Evolutionary conservation across 2,113 vertebrate genomes (phyloP), one percentile per base, ranked within the genome.

Genomic region (Limnothrissa miodon): DNA sequence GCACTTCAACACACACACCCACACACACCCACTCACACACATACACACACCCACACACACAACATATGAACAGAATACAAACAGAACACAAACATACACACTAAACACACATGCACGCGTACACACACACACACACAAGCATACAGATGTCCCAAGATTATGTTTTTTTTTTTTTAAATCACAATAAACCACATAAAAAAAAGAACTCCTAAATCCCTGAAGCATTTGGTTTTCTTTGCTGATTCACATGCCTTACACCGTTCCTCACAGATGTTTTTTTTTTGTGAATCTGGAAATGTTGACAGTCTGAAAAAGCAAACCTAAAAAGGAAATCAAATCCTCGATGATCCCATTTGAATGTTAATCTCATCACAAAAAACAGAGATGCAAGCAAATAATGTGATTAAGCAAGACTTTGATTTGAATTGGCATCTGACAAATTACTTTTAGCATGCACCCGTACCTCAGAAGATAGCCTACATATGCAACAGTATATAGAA

Each of bases 321-420:
- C 81, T 82, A 82, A 85, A 85, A 89, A 78, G 81, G 82, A 78
- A 88, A 84, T 84, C 81, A 84, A 84, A 87, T 87, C 88, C 86
- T 48, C 42, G 53, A 86, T 89, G 84, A 89, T 87, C 88, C 83
- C 81, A 86, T 89, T 89, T 89, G 79, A 82, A 83, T 82, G 80
- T 85, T 89, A 86, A 87, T 89, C 88, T 87, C 74, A 15, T 45
- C 81, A 85, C 83, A 89, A 87, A 89, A 87, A 86, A 87, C 83
- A 81, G 25, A 81, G 56, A 86, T 83, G 79, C 79, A 83, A 84
- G 83, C 84, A 85, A 86, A 85, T 89, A 89, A 89, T 89, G 85
- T 59, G 88, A 89, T 89, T 89, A 87, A 83, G 84, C 83, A 48
- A 23, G 53, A 83, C 85, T 87, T 83, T 86, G 88, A 89, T 89